A percentile compares a stretch with the other conserved stretches of the same genome.
These are phyloP conservation scores for Rhadinocentrus ornatus DNA, from an alignment of 2,797 vertebrate genomes.

Conservation along the genomic window DNA sequence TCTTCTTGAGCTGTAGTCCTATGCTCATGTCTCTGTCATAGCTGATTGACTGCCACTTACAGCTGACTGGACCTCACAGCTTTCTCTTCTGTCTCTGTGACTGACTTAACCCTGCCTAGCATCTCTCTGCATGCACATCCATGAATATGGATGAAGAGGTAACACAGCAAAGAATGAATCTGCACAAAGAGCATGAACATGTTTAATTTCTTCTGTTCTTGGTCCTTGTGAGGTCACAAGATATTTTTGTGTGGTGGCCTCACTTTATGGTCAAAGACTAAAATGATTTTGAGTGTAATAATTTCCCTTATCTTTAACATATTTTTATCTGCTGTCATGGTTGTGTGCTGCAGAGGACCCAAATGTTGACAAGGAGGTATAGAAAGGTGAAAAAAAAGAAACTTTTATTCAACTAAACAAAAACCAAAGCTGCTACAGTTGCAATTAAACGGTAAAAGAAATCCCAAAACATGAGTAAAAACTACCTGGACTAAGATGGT, in stretches of 20 bases:
- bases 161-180: not conserved
- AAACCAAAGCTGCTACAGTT: not conserved
- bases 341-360: not conserved
- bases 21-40: constrained; percentile 31
- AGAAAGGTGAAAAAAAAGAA: not conserved
- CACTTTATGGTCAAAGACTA: not conserved
- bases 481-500: not conserved
- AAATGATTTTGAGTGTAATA: not conserved
- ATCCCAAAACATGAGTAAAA: not conserved
- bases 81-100: constrained; percentile 38
- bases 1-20: constrained; percentile 26
- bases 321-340: not conserved
- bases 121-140: constrained; percentile 19
- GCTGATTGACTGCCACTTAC: constrained; percentile 42
- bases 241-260: constrained; percentile 8
- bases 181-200: not conserved
- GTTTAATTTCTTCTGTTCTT: constrained; percentile 9
- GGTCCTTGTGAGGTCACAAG: not conserved
- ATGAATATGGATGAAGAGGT: constrained; percentile 40
- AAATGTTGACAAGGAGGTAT: not conserved
- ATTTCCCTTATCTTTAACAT: not conserved
- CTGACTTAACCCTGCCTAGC: constrained; percentile 13
- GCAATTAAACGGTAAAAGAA: too few species aligned
- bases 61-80: constrained; percentile 41
- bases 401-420: not conserved